Base-by-base conservation (phyloP, 1,140 invertebrate genomes). In the Pogonomyrmex barbatus region DNA sequence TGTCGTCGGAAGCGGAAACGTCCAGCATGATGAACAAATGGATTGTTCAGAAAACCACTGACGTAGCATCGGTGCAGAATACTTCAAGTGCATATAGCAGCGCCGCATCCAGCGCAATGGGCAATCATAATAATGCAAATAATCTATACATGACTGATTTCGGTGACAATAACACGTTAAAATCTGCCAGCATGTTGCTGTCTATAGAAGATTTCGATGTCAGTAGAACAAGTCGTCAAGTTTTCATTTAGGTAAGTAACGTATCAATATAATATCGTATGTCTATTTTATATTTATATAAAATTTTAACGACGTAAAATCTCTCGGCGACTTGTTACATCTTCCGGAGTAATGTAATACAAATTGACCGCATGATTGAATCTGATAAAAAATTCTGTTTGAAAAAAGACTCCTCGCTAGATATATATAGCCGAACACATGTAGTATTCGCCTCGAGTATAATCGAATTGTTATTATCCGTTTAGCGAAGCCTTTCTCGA, bases 51-150 rank as follows among this genome's bases (percentile, higher is more conserved):
- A 94, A 94, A 88, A 92, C 92, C 33, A 91, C 90, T 17, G 94
- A 95, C 36, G 93, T 93, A 42, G 92, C 93, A 24, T 95, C 94
- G 5, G 94, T 94, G 45, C 94, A 93, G 87, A 95, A 95, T 85
- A 95, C 94, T 67, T 95, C 94, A 30, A 95, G 94, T 78, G 94
- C 95, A 36, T 95, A 95, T 65, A 95, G 94, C 73, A 95, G 95
- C 78, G 94, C 94, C 30, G 93, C 94, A 45, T 95, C 95, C 2
- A 95, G 94, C 87, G 94, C 94, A 39, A 95, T 95, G 93, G 94
- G 92, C 36, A 95, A 95, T 90, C 94, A 95, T 73, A 93, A 94
- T 87, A 93, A 94, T 82, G 88, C 91, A 9, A 94, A 94, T 77
- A 93, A 89, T 84, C 88, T 93, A 67, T 95, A 94, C 86, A 76